phyloP scores from a whole-genome alignment of 2,888 invertebrate genomes.

The Eulithis testata region DNA sequence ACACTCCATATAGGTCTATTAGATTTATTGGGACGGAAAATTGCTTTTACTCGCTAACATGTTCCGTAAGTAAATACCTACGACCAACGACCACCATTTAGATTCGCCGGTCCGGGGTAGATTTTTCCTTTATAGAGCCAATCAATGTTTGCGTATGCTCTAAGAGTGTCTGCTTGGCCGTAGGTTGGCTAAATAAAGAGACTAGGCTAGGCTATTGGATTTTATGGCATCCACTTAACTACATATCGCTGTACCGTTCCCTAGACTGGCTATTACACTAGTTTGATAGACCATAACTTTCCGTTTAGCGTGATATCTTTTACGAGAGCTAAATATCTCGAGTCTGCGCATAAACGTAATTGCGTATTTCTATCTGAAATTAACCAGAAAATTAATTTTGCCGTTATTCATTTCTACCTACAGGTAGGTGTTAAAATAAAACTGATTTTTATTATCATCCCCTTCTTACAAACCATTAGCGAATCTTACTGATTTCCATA shows the following conservation, averaged over 20 bases:
- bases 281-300: not conserved
- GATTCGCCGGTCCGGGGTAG: conserved; percentile 10
- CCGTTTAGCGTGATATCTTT: not conserved
- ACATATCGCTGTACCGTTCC: conserved; percentile 2
- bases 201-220: not conserved
- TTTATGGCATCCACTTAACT: conserved; percentile 1
- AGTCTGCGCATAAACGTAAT: not conserved
- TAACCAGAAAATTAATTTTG: not conserved
- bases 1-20: conserved; percentile 21
- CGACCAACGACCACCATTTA: not conserved
- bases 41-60: conserved; percentile 30
- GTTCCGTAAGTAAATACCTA: conserved; percentile 19
- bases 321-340: not conserved
- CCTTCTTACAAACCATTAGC: not conserved
- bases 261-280: conserved; percentile 1
- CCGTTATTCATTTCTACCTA: not conserved
- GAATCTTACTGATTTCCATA: not conserved
- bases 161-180: not conserved
- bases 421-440: not conserved
- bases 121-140: conserved; percentile 6
- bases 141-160: not conserved
- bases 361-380: not conserved
- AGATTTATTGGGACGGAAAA: conserved; percentile 37
- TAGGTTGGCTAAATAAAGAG: no score
- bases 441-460: not conserved